phyloP scores from a whole-genome alignment of 2,888 invertebrate genomes.

The Drosophila seclusa region DNA sequence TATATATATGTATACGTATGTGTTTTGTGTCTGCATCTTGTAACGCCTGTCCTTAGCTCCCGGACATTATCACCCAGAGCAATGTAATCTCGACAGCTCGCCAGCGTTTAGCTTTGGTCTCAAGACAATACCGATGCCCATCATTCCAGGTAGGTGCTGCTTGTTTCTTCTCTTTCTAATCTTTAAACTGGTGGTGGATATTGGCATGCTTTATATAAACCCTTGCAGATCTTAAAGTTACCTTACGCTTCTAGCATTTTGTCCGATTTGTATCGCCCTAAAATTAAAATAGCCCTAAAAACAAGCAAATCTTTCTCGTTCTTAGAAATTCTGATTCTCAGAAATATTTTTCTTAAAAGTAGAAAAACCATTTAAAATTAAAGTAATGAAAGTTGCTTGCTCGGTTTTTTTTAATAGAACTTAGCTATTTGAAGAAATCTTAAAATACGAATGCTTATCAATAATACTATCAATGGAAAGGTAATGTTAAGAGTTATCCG shows the following conservation, averaged over 20 bases:
- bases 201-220: constrained; percentile 4
- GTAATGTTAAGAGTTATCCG: too few relatives aligned
- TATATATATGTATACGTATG: constrained; percentile 15
- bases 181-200: constrained; percentile 21
- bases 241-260: neutral
- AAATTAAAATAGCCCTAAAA: too few relatives aligned
- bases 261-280: neutral
- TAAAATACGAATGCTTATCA: too few relatives aligned
- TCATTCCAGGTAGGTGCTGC: constrained; percentile 78
- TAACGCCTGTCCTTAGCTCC: constrained; percentile 84
- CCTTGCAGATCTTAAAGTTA: neutral
- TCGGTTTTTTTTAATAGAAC: too few relatives aligned
- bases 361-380: too few relatives aligned
- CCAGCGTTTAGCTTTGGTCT: constrained; percentile 87
- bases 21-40: constrained; percentile 41
- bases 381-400: too few relatives aligned
- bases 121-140: constrained; percentile 83
- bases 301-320: too few relatives aligned
- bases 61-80: constrained; percentile 88
- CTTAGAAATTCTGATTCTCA: too few relatives aligned
- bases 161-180: neutral
- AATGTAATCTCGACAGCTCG: constrained; percentile 83
- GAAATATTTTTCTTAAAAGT: too few relatives aligned
- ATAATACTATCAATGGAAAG: too few relatives aligned
- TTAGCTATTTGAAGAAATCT: too few relatives aligned